These are phyloP conservation scores for Periophthalmodon schlosseri DNA, from an alignment of 2,113 vertebrate genomes.

Conservation along the genomic window DNA sequence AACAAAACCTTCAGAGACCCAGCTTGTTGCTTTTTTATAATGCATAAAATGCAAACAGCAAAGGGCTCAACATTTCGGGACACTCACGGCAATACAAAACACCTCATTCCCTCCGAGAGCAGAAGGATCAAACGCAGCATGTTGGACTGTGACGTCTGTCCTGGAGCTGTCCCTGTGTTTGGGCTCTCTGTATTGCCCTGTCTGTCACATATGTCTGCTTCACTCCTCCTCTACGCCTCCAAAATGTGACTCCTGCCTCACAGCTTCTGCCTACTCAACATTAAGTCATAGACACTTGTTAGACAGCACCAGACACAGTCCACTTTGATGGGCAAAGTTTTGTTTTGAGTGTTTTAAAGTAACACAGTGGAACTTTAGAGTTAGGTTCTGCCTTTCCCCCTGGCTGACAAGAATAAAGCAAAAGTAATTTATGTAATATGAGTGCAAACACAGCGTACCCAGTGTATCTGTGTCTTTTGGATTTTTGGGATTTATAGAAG, in stretches of 20 bases:
- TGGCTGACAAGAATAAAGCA: background rate
- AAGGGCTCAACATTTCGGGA: background rate
- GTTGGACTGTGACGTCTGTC: constrained; percentile 18
- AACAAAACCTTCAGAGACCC: background rate
- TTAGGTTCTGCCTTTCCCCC: background rate
- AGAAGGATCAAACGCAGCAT: background rate
- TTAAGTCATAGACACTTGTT: constrained; percentile 19
- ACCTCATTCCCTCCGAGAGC: background rate
- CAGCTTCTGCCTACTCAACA: constrained; percentile 1
- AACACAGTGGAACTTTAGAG: background rate
- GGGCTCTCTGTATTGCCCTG: constrained; percentile 10
- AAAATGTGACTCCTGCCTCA: constrained; percentile 31
- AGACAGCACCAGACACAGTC: constrained; percentile 11
- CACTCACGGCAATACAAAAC: constrained; percentile 8
- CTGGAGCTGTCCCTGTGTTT: constrained; percentile 12
- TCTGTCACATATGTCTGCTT: constrained; percentile 17
- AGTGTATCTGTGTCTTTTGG: background rate
- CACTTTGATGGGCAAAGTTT: constrained; percentile 22
- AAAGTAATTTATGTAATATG: background rate
- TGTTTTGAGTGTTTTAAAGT: background rate
- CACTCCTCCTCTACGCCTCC: constrained; percentile 6
- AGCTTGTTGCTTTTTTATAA: background rate
- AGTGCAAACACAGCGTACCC: background rate
- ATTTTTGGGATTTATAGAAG: too few relatives aligned
- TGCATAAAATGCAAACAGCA: constrained; percentile 14